Base-by-base conservation (phyloP, 2,888 invertebrate genomes). In the Cantharis rufa region DNA sequence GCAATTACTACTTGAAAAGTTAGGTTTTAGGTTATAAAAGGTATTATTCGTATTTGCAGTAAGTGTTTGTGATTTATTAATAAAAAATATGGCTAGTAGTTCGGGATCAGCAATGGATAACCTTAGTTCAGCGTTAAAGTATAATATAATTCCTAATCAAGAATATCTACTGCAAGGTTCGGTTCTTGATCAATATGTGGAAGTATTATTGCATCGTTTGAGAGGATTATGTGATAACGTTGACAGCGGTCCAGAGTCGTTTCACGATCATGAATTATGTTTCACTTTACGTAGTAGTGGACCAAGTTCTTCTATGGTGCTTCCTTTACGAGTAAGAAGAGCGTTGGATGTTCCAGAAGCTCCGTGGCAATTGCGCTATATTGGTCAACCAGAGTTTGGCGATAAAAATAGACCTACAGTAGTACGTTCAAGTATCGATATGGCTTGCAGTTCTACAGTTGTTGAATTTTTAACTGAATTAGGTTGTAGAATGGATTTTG, bases 131-230 rank as follows among this genome's bases (percentile, higher is more conserved):
- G 96, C 96, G 3, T 85, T 96, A 27, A 94, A 94, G 84, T 94
- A 94, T 61, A 95, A 96, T 82, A 96, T 96, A 72, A 94, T 97
- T 71, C 97, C 97, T 0, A 96, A 97, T 86, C 96, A 98, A 86
- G 98, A 98, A 89, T 98, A 97, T 86, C 89, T 98, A 72, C 89
- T 98, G 3, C 95, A 98, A 91, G 98, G 98, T 3, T 98, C 98
- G 15, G 96, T 98, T 18, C 88, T 98, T 76, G 98, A 98, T 87
- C 93, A 94, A 15, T 95, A 96, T 28, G 96, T 97, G 9, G 97
- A 98, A 86, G 95, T 97, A 16, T 89, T 98, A 27, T 89, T 98
- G 13, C 97, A 98, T 86, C 90, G 97, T 79, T 87, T 98, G 13
- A 92, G 97, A 82, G 98, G 98, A 1, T 90, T 98, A 7, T 98